Evolutionary conservation across 1,140 invertebrate species (phyloP), one percentile per base, ranked within the genome.

Genomic region (Achatina immaculata): DNA sequence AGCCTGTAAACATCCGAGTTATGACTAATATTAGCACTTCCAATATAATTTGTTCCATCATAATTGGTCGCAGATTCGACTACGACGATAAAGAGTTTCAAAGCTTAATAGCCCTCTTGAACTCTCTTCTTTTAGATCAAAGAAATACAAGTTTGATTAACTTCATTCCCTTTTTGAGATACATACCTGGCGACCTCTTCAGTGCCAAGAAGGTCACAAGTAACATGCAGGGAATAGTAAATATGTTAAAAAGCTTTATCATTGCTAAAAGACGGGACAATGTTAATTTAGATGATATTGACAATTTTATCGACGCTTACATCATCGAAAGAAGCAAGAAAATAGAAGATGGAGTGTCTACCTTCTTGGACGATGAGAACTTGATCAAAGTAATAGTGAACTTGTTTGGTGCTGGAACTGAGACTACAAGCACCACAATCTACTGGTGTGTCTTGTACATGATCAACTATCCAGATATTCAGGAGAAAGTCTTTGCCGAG

Each of bases 371-470:
- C 34, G 65, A 66, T 34, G 36, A 34, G 4, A 58, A 83, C 24
- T 24, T 86, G 69, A 58, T 42, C 9, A 51, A 69, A 34, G 38
- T 82, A 0, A 88, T 90, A n/a, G 62, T 84, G 34, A 97, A 98
- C 91, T 91, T 98, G 78, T 96, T 96, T 87, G 95, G 96, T 0
- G 96, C 96, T 42, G 96, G 96, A 0, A 93, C 95, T 24, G 97
- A 98, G 87, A 98, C 97, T 0, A 95, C 96, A 0, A 91, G 96
- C 43, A 94, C 95, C 0, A 96, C 96, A 0, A 88, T 98, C 16
- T 93, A 95, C 38, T 98, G 97, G 97, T 95, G 96, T 84, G 90
- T 97, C 28, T 91, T 98, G 7, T 95, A 95, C 83, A 94, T 98
- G 93, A 94, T 95, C 0, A 89, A 93, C 24, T 90, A 96, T 91